Evolutionary conservation across 2,797 vertebrate species (phyloP), one percentile per base, ranked within the genome.

Genomic region (Sebastes diploproa): DNA sequence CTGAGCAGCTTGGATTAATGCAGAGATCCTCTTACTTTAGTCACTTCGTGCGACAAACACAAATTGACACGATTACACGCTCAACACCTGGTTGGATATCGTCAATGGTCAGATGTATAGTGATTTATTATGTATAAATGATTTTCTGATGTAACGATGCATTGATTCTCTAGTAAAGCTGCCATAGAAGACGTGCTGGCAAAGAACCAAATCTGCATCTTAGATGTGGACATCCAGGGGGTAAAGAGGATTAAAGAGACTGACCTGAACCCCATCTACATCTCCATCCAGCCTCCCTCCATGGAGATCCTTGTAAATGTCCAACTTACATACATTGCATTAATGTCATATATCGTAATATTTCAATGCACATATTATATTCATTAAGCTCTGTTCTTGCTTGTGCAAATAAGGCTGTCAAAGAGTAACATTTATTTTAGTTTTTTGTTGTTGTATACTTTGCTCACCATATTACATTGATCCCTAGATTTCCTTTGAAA

Each of bases 221-320:
- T 99, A 3, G 98, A 99, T 42, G 95, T 99, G 11, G 98, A 99
- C 91, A 97, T 99, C 91, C 98, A 99, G 91, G 98, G 98, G 0
- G 98, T 99, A 75, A 96, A 88, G 79, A 98, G 96, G 94, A 97
- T 99, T 86, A 99, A 99, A 94, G 95, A 95, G 94, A 99, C 97
- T 0, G 97, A 98, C 65, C 95, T 99, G 71, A 94, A 93, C 83
- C 98, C 98, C 58, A 97, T 99, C 91, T 99, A 97, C 89, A 96
- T 99, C 95, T 99, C 95, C 0, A 96, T 99, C 87, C 98, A 98
- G 89, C 96, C 98, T 0, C 98, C 98, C 0, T 99, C 98, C 14
- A 95, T 99, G 54, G 97, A 97, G 1, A 94, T 96, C 88, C 91
- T 99, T 96, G 98, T 99, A 94, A 82, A 56, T 52, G 4, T 72